Base-by-base conservation (phyloP, 2,888 invertebrate genomes). In the Coremacera marginata region DNA sequence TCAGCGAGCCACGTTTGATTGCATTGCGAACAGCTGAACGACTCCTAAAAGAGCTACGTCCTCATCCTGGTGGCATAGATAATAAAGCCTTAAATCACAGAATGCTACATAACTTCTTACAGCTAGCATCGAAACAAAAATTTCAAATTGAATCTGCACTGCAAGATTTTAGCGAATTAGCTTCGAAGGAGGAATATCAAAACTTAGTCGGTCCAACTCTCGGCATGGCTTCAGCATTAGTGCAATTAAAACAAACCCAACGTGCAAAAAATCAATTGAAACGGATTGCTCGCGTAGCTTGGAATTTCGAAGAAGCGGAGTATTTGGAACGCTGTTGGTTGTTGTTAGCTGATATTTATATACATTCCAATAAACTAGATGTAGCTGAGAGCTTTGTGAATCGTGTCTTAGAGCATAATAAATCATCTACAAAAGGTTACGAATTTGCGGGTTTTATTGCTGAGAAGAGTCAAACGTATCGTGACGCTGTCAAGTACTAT, bases 281-380 rank as follows among this genome's bases (percentile, higher is more conserved):
- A 89, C 91, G 97, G 37, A 93, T 98, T 22, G 93, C 95, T 0
- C 95, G 96, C 81, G 93, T 94, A 72, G 90, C 91, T 0, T 99
- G 98, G 98, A 96, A 94, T 16, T 96, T 98, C 82, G 97, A 98
- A 88, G 98, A 98, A 84, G 97, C 98, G 0, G 98, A 98, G 85
- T 97, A 98, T 84, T 90, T 99, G 78, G 99, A 99, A 90, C 93
- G 96, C 79, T 96, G 97, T 88, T 99, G 99, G 99, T 88, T 99
- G 8, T 91, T 98, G 65, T 90, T 98, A n/a, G 95, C 97, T 0
- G 98, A 98, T 81, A 94, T 95, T 82, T 98, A 96, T 85, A 92
- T 95, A 73, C 94, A 94, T 85, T 94, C 93, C 0, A 94, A 94
- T 19, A 96, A 98, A 87, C 92, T 93, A 85, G 98, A 98, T 78